phyloP scores from a whole-genome alignment of 2,888 invertebrate species.

The Heliconius charithonia region DNA sequence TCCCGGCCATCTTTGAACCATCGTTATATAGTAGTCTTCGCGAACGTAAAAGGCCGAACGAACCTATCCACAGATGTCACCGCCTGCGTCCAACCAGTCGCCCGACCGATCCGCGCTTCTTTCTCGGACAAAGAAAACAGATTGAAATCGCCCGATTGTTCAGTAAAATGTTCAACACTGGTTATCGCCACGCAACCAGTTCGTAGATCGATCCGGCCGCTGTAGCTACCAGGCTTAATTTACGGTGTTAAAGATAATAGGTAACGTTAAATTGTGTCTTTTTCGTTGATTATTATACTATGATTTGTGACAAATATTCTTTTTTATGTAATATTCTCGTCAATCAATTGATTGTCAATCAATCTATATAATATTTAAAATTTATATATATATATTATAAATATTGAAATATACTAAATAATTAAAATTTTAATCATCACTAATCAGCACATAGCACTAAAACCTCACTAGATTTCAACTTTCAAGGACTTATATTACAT shows the following conservation, averaged over 20 bases:
- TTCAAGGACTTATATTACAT: conserved; percentile 6
- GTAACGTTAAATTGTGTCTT: conserved; percentile 65
- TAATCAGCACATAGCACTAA: not conserved
- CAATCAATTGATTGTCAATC: too few relatives aligned
- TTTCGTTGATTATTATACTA: conserved; percentile 55
- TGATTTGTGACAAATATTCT: conserved; percentile 3
- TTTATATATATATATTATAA: too few relatives aligned
- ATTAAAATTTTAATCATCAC: not conserved
- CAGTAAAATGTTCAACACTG: conserved; percentile 46
- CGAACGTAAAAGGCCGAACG: conserved; percentile 53
- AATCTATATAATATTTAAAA: not conserved
- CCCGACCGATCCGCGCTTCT: conserved; percentile 57
- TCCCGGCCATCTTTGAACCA: conserved; percentile 61
- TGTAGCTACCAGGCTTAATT: conserved; percentile 73
- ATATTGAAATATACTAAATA: not conserved
- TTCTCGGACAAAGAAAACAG: conserved; percentile 78
- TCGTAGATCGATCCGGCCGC: conserved; percentile 55
- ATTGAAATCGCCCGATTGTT: conserved; percentile 65
- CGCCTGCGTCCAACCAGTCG: conserved; percentile 56
- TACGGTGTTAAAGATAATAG: conserved; percentile 80
- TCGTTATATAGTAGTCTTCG: conserved; percentile 53
- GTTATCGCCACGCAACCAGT: conserved; percentile 56
- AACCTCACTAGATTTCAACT: not conserved
- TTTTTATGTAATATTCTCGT: not conserved
- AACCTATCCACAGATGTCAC: conserved; percentile 63